These are phyloP conservation scores for Amaurobius ferox DNA, from an alignment of 2,888 invertebrate species.

Conservation along the genomic window DNA sequence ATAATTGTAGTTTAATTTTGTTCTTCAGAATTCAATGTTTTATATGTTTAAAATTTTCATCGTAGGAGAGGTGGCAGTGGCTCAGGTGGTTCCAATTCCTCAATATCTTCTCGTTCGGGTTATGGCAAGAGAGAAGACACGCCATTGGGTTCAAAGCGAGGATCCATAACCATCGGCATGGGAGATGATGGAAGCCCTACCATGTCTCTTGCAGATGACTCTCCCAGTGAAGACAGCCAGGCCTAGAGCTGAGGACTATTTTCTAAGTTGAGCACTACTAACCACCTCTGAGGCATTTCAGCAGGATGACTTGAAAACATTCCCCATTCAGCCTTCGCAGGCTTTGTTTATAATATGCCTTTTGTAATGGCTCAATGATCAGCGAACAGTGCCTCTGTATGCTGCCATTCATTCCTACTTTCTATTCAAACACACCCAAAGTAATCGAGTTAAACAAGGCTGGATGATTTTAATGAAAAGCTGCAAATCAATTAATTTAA, in stretches of 20 bases:
- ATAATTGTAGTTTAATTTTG: no score
- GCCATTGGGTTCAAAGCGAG: constrained; percentile 66
- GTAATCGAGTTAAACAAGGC: constrained; percentile 14
- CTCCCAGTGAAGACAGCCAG: constrained; percentile 74
- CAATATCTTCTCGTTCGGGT: constrained; percentile 25
- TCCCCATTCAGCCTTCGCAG: constrained; percentile 58
- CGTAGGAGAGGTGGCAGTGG: constrained; percentile 67
- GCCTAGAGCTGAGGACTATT: constrained; percentile 62
- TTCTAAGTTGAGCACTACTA: constrained; percentile 44
- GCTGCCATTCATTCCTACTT: constrained; percentile 58
- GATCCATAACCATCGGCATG: constrained; percentile 71
- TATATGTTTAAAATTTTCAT: no score
- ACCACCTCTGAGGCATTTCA: constrained; percentile 48
- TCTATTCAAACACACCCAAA: constrained; percentile 33
- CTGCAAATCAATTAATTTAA: neutral
- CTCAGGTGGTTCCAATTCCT: constrained; percentile 41
- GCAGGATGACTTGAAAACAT: constrained; percentile 60
- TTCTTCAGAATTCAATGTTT: no score
- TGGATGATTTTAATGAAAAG: constrained; percentile 12
- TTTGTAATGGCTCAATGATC: constrained; percentile 54
- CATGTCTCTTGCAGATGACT: constrained; percentile 71
- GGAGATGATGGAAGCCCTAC: constrained; percentile 73
- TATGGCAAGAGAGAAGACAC: constrained; percentile 3
- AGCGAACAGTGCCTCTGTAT: constrained; percentile 49
- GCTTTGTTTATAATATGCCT: constrained; percentile 56